Conservation (phyloP, 92 coral and sea anemone species). For the Muricea muricata region DNA sequence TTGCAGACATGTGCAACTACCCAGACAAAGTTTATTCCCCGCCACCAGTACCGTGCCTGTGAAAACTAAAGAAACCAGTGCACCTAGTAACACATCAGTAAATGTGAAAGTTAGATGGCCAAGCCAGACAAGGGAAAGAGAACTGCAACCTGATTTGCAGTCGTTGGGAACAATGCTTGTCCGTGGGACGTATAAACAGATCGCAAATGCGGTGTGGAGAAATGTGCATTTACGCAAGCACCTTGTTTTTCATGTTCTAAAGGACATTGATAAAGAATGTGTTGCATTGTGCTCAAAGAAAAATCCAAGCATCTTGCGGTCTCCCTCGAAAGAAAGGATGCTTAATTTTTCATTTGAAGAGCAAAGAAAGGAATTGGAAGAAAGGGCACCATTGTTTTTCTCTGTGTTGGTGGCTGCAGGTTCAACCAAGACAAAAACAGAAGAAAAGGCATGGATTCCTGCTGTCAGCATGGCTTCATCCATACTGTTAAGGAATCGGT, state of each 20-base stretch:
- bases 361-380: background rate
- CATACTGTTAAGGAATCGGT: slow-evolving; percentile 47
- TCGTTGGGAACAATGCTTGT: slow-evolving; percentile 21
- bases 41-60: background rate
- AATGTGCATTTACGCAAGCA: slow-evolving; percentile 10
- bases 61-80: background rate
- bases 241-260: slow-evolving; percentile 4
- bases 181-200: slow-evolving; percentile 19
- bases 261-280: slow-evolving; percentile 17
- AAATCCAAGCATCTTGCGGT: slow-evolving; percentile 1
- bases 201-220: slow-evolving; percentile 23
- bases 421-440: background rate
- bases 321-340: slow-evolving; percentile 1
- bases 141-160: slow-evolving; percentile 13
- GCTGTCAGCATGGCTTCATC: slow-evolving; percentile 32
- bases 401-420: slow-evolving; percentile 12
- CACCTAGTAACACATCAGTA: slow-evolving; percentile 2
- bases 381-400: slow-evolving; percentile 23
- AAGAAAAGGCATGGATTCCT: slow-evolving; percentile 6
- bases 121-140: slow-evolving; percentile 1
- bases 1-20: background rate
- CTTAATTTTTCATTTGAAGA: slow-evolving; percentile 28
- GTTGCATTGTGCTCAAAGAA: background rate
- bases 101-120: slow-evolving; percentile 21
- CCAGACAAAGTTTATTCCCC: background rate